These are phyloP conservation scores for Sebastes minor DNA, from an alignment of 2,797 vertebrate species.

Conservation along the genomic window DNA sequence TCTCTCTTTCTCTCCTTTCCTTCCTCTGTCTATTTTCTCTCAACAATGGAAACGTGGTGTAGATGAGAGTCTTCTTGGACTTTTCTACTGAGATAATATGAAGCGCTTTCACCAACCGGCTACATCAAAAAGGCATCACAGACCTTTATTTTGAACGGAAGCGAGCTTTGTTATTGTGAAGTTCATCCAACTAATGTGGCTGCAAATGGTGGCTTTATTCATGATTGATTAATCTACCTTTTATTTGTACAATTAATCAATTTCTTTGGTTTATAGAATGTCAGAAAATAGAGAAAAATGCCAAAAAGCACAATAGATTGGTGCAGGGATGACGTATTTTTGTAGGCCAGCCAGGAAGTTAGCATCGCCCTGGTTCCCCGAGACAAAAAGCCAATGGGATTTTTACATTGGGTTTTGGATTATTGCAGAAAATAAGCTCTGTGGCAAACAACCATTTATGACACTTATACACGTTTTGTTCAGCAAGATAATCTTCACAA, in stretches of 20 bases:
- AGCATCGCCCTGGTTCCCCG: no score
- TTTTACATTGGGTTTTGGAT: no score
- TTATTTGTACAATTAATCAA: background rate
- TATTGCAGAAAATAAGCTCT: no score
- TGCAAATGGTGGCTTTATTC: background rate
- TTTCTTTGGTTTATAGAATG: background rate
- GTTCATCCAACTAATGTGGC: background rate
- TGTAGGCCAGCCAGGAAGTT: no score
- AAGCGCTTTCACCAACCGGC: background rate
- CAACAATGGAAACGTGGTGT: conserved; percentile 33
- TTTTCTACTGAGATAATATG: background rate
- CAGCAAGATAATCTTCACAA: no score
- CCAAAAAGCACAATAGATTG: background rate
- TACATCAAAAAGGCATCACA: background rate
- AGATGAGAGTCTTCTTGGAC: conserved; percentile 18
- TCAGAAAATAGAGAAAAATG: background rate
- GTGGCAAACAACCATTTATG: no score
- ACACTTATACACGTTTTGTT: no score
- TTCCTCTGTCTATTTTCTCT: conserved; percentile 20
- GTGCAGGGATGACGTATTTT: accelerated
- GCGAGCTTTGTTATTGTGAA: background rate
- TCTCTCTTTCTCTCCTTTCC: conserved; percentile 35
- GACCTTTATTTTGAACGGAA: background rate
- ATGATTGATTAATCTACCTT: background rate
- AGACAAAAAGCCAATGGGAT: no score